These are phyloP conservation scores for Thalassoma bifasciatum DNA, from an alignment of 2,113 vertebrate species.

Conservation along the genomic window DNA sequence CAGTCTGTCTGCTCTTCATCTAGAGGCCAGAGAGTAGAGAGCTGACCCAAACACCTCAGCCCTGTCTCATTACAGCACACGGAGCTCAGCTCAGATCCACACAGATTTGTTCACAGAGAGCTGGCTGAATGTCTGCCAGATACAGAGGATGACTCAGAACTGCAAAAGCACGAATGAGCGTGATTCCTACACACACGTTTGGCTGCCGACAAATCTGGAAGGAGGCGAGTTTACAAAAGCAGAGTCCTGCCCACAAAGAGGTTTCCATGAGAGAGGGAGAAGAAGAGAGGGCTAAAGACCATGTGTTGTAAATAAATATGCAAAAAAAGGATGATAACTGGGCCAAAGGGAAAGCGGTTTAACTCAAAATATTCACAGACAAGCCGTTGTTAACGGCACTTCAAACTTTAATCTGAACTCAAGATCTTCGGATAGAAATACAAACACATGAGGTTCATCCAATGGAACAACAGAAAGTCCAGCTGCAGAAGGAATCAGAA, in stretches of 20 bases:
- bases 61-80: background rate
- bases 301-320: conserved; percentile 9
- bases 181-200: conserved; percentile 19
- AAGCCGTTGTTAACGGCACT: no score
- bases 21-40: conserved; percentile 2
- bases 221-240: conserved; percentile 27
- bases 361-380: no score
- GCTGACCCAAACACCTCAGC: conserved; percentile 27
- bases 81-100: conserved; percentile 33
- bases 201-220: conserved; percentile 27
- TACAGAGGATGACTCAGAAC: conserved; percentile 30
- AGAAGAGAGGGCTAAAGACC: conserved; percentile 8
- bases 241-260: background rate
- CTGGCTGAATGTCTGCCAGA: conserved; percentile 12
- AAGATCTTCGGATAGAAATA: no score
- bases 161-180: background rate
- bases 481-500: no score
- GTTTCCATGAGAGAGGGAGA: background rate
- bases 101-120: conserved; percentile 24
- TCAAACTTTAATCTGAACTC: no score
- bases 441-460: no score
- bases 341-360: background rate
- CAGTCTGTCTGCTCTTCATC: conserved; percentile 33
- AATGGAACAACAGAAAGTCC: no score
- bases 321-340: conserved; percentile 1